A percentile compares a stretch with the other conserved stretches of the same genome.
phyloP scores from a whole-genome alignment of 1,140 invertebrate species.

The Caenorhabditis remanei region DNA sequence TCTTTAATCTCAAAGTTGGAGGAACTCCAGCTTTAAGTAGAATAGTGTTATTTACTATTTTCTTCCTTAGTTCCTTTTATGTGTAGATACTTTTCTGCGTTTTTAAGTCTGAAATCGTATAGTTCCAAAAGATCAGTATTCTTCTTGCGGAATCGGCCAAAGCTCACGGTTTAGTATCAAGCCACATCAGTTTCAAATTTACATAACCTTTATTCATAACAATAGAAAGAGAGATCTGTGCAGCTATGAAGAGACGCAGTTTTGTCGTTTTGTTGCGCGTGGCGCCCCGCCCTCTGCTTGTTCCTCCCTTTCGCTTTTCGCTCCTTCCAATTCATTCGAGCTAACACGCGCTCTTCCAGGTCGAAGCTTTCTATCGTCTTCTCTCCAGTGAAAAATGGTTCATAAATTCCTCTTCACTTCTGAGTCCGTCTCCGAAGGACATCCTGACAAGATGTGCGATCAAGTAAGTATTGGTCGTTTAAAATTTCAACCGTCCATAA shows the following conservation, averaged over 20 bases:
- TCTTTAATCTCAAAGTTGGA: no score
- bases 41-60: no score
- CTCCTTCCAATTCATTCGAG: neutral
- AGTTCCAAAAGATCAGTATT: no score
- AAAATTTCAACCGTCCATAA: neutral
- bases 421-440: conserved; percentile 98
- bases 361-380: neutral
- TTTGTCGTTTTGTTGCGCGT: conserved; percentile 5
- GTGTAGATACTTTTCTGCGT: no score
- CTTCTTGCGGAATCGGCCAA: neutral
- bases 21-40: no score
- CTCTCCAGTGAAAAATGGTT: conserved; percentile 10
- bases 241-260: conserved; percentile 3
- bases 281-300: conserved; percentile 18
- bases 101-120: no score
- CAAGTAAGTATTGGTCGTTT: conserved; percentile 82
- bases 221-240: neutral
- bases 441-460: conserved; percentile 99
- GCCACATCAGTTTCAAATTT: neutral
- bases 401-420: conserved; percentile 93
- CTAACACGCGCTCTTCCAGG: neutral
- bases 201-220: neutral
- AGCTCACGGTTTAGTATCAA: neutral
- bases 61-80: no score
- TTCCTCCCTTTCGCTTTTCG: conserved; percentile 65